A percentile compares a stretch with the other conserved stretches of the same genome.
These are phyloP conservation scores for Anoplolepis gracilipes DNA, from an alignment of 1,140 invertebrate genomes.

Conservation along the genomic window DNA sequence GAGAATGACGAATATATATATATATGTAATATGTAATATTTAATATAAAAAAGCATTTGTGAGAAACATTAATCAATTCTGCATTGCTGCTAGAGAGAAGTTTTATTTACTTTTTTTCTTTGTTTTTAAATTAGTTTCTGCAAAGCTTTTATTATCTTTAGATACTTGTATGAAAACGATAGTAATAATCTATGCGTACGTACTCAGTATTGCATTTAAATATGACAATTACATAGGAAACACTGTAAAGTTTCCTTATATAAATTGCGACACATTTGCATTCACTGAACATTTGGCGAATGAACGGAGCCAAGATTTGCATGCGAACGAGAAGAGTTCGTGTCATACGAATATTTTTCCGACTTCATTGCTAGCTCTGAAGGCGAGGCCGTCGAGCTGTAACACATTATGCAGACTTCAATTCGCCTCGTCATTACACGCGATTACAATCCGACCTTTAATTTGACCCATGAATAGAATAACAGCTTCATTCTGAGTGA, in stretches of 20 bases:
- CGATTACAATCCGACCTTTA: conserved; percentile 74
- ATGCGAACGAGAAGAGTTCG: conserved; percentile 57
- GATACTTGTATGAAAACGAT: background rate
- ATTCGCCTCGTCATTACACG: conserved; percentile 74
- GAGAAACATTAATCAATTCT: conserved; percentile 14
- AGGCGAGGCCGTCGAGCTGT: conserved; percentile 52
- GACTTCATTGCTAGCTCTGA: conserved; percentile 10
- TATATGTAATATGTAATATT: too few relatives aligned
- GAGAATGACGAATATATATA: background rate
- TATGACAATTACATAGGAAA: conserved; percentile 4
- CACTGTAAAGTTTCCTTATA: conserved; percentile 2
- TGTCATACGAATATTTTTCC: conserved; percentile 54
- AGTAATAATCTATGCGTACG: background rate
- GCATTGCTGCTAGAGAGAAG: background rate
- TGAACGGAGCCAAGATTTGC: conserved; percentile 35
- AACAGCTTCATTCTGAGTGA: conserved; percentile 69
- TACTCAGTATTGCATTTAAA: background rate
- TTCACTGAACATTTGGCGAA: conserved; percentile 46
- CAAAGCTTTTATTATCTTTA: background rate
- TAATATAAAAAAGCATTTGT: conserved; percentile 3
- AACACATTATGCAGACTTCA: conserved; percentile 67
- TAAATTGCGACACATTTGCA: conserved; percentile 24
- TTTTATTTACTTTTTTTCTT: background rate
- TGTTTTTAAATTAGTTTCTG: background rate
- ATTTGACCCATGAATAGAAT: conserved; percentile 72